Evolutionary conservation across 2,888 invertebrate genomes (phyloP), one percentile per base, ranked within the genome.

Genomic region (Sipunculus nudus): DNA sequence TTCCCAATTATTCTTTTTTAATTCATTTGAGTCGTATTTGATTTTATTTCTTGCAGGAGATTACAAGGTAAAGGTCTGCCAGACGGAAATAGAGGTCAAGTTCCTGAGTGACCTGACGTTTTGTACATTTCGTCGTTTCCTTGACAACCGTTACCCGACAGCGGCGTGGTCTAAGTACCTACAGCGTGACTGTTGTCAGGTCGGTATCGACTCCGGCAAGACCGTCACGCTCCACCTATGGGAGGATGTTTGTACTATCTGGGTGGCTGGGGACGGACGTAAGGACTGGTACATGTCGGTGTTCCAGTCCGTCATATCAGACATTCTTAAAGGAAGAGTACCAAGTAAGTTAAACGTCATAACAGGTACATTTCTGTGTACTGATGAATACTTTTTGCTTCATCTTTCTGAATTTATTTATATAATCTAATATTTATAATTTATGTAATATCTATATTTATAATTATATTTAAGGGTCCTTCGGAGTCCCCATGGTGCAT

Each of bases 211-310:
- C 32, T 29, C 28, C 5, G 58, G 55, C 21, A 53, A 58, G 32
- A 54, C 41, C n/a, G 58, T 66, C 19, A 66, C 66, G 3, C 23
- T 66, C 2, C 63, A 66, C 41, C 29, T 66, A 55, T 65, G 63
- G 66, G 61, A 61, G 25, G 63, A 61, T 25, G 38, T 60, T 13
- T 28, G 48, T 10, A 62, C 66, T 1, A 39, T 66, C 39, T 66
- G 66, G 66, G 13, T 66, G 41, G 61, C 61, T 6, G 66, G 66
- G 8, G 58, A 61, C 28, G 66, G 66, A 38, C 64, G 58, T 47
- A 60, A 50, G 39, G 55, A 66, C 1, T 66, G 66, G 66, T 66
- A 66, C 46, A 21, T 40, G 13, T 40, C 46, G 3, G 63, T 64
- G 26, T 66, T 66, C 50, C 53, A 58, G n/a, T n/a, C n/a, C n/a